Percentiles rank a stretch among this genome's conserved stretches.
Conservation (phyloP, 2,888 invertebrate species). For the Nephrotoma appendiculata region DNA sequence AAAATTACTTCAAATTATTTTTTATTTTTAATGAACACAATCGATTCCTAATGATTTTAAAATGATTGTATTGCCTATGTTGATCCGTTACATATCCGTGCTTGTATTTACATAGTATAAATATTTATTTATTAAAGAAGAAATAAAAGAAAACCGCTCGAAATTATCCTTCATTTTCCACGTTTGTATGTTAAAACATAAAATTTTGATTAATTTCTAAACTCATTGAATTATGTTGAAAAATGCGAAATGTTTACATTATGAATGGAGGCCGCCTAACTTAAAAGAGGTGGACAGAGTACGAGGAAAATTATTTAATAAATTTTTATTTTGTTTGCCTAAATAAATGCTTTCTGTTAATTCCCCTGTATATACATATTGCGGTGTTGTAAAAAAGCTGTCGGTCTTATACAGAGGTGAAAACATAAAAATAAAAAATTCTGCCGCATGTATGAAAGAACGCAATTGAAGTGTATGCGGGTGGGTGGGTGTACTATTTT, state of each 20-base stretch:
- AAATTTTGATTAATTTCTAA: neutral
- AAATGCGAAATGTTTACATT: neutral
- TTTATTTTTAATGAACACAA: no score
- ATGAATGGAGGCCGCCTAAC: neutral
- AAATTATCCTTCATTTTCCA: neutral
- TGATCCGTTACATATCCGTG: no score
- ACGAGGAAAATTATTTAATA: neutral
- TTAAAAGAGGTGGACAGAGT: neutral
- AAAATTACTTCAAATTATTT: no score
- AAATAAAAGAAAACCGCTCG: neutral
- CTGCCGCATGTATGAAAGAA: neutral
- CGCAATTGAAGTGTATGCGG: neutral
- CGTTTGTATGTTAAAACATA: neutral
- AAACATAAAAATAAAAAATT: neutral
- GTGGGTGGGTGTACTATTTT: neutral
- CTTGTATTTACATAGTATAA: neutral
- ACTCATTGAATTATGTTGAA: neutral
- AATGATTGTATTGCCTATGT: no score
- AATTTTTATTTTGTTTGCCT: neutral
- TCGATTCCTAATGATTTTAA: no score
- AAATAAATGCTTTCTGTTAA: neutral
- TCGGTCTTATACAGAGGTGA: neutral
- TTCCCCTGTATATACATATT: neutral
- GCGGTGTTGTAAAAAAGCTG: neutral
- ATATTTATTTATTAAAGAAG: neutral